Percentiles rank a stretch among this genome's conserved stretches.
These are phyloP conservation scores for Drosophila neoperkinsi DNA, from an alignment of 2,888 invertebrate species.

Conservation along the genomic window DNA sequence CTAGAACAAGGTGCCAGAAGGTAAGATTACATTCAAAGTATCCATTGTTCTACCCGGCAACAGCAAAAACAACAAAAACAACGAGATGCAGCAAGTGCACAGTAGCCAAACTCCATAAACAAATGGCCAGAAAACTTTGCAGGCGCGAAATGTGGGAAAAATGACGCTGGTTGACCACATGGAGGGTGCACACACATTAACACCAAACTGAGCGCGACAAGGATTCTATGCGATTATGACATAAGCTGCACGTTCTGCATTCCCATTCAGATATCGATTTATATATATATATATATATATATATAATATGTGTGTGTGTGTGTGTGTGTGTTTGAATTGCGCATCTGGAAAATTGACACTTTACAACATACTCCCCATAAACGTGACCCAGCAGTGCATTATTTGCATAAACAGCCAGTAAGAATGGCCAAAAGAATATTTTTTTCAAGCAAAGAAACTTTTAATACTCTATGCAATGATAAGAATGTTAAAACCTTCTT, in stretches of 20 bases:
- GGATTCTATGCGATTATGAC: constrained; percentile 71
- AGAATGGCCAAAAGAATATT: constrained; percentile 22
- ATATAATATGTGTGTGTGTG: constrained; percentile 1
- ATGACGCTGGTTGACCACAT: constrained; percentile 42
- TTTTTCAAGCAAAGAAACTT: constrained; percentile 12
- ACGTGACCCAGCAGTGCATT: constrained; percentile 72
- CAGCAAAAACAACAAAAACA: constrained; percentile 6
- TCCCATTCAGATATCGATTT: constrained; percentile 35
- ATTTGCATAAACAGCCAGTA: constrained; percentile 68
- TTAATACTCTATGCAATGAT: constrained; percentile 33
- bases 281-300: not conserved
- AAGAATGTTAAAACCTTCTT: not conserved
- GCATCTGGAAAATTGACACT: constrained; percentile 79
- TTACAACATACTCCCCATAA: constrained; percentile 74
- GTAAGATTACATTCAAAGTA: constrained; percentile 73
- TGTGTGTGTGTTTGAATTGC: constrained; percentile 34
- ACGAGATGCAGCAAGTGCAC: constrained; percentile 56
- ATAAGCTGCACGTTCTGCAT: constrained; percentile 76
- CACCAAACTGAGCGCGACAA: constrained; percentile 55
- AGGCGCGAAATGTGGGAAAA: constrained; percentile 72
- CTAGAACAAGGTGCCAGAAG: constrained; percentile 11
- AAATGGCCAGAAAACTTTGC: constrained; percentile 68
- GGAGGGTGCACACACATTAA: constrained; percentile 62
- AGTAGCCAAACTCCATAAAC: constrained; percentile 64
- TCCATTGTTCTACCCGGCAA: constrained; percentile 68